phyloP scores from a whole-genome alignment of 2,888 invertebrate genomes.

The Cecidostiba fungosa region DNA sequence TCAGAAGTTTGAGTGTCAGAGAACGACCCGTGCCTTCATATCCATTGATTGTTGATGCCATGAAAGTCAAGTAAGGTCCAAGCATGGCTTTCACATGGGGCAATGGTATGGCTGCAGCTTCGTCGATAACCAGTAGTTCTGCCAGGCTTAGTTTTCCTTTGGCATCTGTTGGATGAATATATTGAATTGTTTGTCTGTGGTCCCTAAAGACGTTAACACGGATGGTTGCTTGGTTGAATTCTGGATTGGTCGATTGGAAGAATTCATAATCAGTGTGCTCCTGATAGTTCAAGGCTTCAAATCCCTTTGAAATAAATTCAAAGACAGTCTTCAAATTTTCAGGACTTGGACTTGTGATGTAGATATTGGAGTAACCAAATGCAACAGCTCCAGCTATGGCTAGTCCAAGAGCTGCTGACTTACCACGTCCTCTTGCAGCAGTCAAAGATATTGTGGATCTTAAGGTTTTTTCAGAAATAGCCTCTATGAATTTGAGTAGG shows the following conservation, averaged over 20 bases:
- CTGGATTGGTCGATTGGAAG: conserved; percentile 96
- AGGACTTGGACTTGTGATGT: conserved; percentile 98
- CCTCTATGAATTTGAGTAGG: conserved; percentile 95
- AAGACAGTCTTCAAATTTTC: conserved; percentile 99
- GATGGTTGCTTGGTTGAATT: conserved; percentile 97
- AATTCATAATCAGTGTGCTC: conserved; percentile 98
- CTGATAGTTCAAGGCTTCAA: conserved; percentile 96
- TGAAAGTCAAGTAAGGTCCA: conserved; percentile 95
- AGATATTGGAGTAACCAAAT: conserved; percentile 94
- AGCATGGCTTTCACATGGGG: conserved; percentile 94
- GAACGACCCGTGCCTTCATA: conserved; percentile 99
- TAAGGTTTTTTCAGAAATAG: conserved; percentile 94
- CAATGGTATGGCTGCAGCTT: conserved; percentile 99
- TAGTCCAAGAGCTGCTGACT: conserved; percentile 97
- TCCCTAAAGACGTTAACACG: conserved; percentile 95
- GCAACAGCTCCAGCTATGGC: conserved; percentile 93
- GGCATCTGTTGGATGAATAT: conserved; percentile 96
- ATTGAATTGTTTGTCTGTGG: conserved; percentile 96
- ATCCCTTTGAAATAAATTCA: conserved; percentile 90
- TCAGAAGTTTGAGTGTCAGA: conserved; percentile 95
- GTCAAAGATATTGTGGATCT: conserved; percentile 96
- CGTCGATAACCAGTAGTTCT: conserved; percentile 97
- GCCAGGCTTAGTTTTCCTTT: conserved; percentile 92
- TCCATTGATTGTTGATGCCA: conserved; percentile 98
- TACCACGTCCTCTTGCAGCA: conserved; percentile 98